Evolutionary conservation across 1,140 invertebrate genomes (phyloP), one percentile per base, ranked within the genome.

Genomic region (Plutomurus gul): DNA sequence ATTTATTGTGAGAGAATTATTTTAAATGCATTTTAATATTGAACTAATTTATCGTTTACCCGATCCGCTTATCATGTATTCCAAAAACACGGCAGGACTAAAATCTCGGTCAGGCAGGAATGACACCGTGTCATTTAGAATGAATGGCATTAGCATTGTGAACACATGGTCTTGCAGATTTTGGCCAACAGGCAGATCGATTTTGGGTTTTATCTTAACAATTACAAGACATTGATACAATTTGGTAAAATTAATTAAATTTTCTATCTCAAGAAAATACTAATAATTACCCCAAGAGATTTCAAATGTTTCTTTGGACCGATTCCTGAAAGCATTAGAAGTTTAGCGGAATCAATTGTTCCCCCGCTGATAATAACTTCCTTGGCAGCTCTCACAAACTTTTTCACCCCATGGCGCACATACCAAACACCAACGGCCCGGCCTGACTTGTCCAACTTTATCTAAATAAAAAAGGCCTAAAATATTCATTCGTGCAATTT

Each of bases 281-380:
- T n/a, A n/a, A n/a, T n/a, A n/a, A n/a, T 51, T 81, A 77, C 79
- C 18, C 76, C 70, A 33, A 77, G 16, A 13, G 46, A 73, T 71
- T 83, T 27, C 11, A 83, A 40, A 47, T 83, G 78, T 20, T 76
- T 22, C 27, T 81, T 80, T 18, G 82, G 82, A 18, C 82, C 82
- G 36, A 83, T 83, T 51, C 82, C 82, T 36, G 77, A 79, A 1
- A 81, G 76, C 80, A 83, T 81, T 30, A 83, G 36, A 4, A 96
- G 81, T 82, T 94, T 92, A 0, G 93, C 92, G 0, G 91, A 91
- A 79, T 92, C 93, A 1, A 94, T 91, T 0, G 92, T 89, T 1
- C 93, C 93, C 0, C 90, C 92, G 22, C 91, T 91, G 3, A 94
- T 20, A 18, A 95, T 92, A 0, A 95, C 90, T 88, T 95, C 93